These are phyloP conservation scores for Euthynnus affinis DNA, from an alignment of 2,797 vertebrate genomes.

Conservation along the genomic window DNA sequence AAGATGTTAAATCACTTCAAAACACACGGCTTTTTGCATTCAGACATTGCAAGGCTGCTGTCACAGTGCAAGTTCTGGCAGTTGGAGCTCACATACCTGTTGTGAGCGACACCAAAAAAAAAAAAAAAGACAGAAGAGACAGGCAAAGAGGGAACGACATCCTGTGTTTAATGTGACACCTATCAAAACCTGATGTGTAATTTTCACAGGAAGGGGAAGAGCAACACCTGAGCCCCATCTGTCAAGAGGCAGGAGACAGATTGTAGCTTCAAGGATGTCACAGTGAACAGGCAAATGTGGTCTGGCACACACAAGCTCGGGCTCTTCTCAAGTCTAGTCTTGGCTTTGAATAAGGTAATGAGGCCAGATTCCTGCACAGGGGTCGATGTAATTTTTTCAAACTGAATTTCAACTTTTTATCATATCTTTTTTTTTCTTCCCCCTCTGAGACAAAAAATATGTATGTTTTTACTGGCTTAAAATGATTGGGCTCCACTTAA, in stretches of 20 bases:
- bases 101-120: constrained; percentile 10
- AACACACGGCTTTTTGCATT: background rate
- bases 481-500: background rate
- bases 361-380: background rate
- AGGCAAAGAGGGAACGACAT: constrained; percentile 20
- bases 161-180: constrained; percentile 56
- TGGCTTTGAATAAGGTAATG: background rate
- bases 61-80: constrained; percentile 3
- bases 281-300: background rate
- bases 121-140: constrained; percentile 14
- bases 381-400: too few relatives aligned
- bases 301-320: constrained; percentile 1
- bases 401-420: too few relatives aligned
- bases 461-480: background rate
- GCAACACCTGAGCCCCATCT: constrained; percentile 58
- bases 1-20: background rate
- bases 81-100: constrained; percentile 20
- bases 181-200: constrained; percentile 55
- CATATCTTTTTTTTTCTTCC: too few relatives aligned
- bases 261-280: constrained; percentile 51
- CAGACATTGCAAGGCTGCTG: background rate
- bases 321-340: background rate
- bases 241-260: constrained; percentile 53
- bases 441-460: background rate
- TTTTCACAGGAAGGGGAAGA: constrained; percentile 58